Conservation (phyloP, 2,797 vertebrate species). For the Anniella stebbinsi region DNA sequence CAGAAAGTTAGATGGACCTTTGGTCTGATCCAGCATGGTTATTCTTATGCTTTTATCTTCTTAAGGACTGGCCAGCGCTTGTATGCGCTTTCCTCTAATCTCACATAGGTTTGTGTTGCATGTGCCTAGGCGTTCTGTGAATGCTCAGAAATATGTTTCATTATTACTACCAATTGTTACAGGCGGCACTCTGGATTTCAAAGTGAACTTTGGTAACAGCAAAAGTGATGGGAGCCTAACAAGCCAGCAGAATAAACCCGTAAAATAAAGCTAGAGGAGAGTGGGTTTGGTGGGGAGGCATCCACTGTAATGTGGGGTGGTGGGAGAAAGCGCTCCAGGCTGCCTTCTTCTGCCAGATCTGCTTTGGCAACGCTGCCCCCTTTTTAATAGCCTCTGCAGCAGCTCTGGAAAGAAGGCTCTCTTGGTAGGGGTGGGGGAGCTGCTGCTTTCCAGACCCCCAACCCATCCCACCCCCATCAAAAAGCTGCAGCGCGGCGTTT, state of each 20-base stretch:
- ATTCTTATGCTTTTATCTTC: too few relatives aligned
- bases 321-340: background rate
- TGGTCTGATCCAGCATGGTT: too few relatives aligned
- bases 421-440: constrained; percentile 15
- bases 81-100: background rate
- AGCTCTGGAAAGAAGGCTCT: background rate
- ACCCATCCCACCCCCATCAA: too few relatives aligned
- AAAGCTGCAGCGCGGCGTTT: constrained; percentile 10
- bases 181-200: too few relatives aligned
- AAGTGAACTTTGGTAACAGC: background rate
- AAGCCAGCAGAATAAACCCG: background rate
- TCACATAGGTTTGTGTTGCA: background rate
- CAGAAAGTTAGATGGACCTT: too few relatives aligned
- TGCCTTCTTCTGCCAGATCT: background rate
- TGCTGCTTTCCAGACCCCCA: background rate
- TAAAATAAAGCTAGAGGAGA: background rate
- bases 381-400: background rate
- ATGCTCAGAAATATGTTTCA: too few relatives aligned
- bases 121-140: background rate
- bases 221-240: background rate
- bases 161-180: background rate
- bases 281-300: too few relatives aligned
- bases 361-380: background rate
- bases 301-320: background rate
- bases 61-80: too few relatives aligned